Evolutionary conservation across 2,888 invertebrate species (phyloP), one percentile per base, ranked within the genome.

Genomic region (Pseudococcus viburni): DNA sequence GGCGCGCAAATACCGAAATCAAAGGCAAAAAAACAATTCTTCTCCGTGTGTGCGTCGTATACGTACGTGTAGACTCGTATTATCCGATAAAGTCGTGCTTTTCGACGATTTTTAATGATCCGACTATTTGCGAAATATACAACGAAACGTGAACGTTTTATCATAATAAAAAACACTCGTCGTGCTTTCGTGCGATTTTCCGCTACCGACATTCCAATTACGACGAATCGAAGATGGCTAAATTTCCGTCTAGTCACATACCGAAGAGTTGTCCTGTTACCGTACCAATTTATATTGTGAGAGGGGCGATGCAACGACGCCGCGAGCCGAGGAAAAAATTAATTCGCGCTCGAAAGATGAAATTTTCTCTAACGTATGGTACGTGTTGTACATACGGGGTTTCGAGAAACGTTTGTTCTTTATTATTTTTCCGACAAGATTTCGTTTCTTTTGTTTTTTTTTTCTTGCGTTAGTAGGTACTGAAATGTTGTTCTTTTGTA

Each of bases 31-130:
- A 77, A 77, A 64, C 64, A 64, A 64, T 64, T 64, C 64, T 22
- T 22, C 64, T 19, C 33, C 51, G 51, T 46, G 12, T 5, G 51
- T 51, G 17, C 15, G 46, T 46, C 7, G 26, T 33, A 33, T 46
- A 51, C 15, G 17, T 51, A 51, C 46, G 19, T 33, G 26, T 33
- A 33, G 3, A 73, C 15, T 77, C 77, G 77, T 39, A 77, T 17
- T 77, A 39, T 39, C 77, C 33, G 39, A 77, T 77, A 26, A 77
- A 77, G 33, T 77, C 77, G 77, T 77, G 33, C 39, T 77, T 77
- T 77, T 77, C 26, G 15, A 39, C 77, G 39, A 77, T 77, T 39
- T 77, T 77, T 77, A 77, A 77, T 77, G 77, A 77, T 77, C 39
- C 77, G 39, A 77, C 9, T 12, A 77, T 26, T 77, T 33, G 77